These are phyloP conservation scores for Drosophila eugracilis DNA, from an alignment of 1,140 invertebrate species.

Conservation along the genomic window DNA sequence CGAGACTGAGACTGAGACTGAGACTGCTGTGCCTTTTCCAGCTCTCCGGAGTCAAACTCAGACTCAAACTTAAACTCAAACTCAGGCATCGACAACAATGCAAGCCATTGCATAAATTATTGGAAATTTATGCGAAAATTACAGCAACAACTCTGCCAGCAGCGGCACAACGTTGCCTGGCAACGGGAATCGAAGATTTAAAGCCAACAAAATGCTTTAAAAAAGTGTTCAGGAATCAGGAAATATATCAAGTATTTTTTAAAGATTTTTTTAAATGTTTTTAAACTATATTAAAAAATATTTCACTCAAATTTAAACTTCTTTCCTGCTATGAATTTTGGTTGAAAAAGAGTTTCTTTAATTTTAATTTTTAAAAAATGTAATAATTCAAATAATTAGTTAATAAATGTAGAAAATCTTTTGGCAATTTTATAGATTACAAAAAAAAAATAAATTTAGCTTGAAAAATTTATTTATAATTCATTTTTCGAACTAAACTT, in stretches of 20 bases:
- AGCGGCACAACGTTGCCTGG: constrained; percentile 11
- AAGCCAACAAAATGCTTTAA: background rate
- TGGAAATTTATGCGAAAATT: constrained; percentile 76
- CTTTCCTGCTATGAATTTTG: too few relatives aligned
- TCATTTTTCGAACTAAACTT: too few relatives aligned
- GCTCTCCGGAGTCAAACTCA: background rate
- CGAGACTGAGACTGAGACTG: constrained; percentile 4
- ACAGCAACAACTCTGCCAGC: constrained; percentile 51
- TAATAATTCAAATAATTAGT: too few relatives aligned
- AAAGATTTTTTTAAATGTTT: background rate
- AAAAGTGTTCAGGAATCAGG: too few relatives aligned
- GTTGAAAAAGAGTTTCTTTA: too few relatives aligned
- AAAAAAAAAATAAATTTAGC: too few relatives aligned
- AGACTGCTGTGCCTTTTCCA: background rate
- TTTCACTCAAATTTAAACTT: too few relatives aligned
- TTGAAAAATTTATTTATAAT: too few relatives aligned
- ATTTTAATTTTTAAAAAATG: too few relatives aligned
- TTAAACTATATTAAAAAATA: too few relatives aligned
- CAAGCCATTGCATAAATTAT: constrained; percentile 72
- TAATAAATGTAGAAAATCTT: too few relatives aligned
- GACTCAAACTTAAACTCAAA: constrained; percentile 22
- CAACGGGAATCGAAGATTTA: constrained; percentile 43
- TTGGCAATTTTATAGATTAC: too few relatives aligned
- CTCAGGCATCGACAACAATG: constrained; percentile 53
- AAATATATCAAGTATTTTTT: background rate